Evolutionary conservation across 2,113 vertebrate genomes (phyloP), one percentile per base, ranked within the genome.

Genomic region (Halichoerus grypus): DNA sequence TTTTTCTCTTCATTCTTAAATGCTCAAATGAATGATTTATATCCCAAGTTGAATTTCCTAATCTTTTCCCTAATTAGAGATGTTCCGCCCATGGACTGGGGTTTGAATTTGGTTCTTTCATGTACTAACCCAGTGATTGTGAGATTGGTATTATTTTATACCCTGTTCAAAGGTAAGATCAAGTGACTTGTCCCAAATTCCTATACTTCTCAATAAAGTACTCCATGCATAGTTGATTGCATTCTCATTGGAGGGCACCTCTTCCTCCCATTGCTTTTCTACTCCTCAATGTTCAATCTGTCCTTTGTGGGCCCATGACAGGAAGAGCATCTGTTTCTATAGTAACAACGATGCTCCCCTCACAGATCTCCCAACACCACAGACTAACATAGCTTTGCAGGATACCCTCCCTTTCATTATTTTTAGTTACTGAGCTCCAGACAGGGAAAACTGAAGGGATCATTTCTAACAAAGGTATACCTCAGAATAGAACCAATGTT

Each of bases 241-340:
- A 22, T 82, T 46, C 22, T 79, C 53, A 57, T 9, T 88, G 69
- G 19, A 26, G 33, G 42, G 57, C n/a, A 36, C 36, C 42, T 36
- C 19, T 57, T 79, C 65, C 55, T 86, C 15, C 67, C 31, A 18
- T 15, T 76, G 81, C 57, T 72, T 72, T 51, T 79, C 81, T 39
- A 67, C 15, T 67, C 46, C 36, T 86, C 31, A 53, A 0, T 63
- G 46, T 69, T 87, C n/a, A 76, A 36, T 86, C 57, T 84, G n/a
- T 72, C 65, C 69, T 96, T 94, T 95, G 77, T 61, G 5, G 22
- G 28, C 36, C 76, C 63, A 61, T 12, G 67, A 82, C 33, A 85
- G 46, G 14, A 93, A n/a, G n/a, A 74, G 53, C 39, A 49, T 71
- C 92, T 9, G 74, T 97, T 97, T 83, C 96, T 63, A 89, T 91